phyloP scores from a whole-genome alignment of 2,113 vertebrate species.

The Catharus fuscescens region DNA sequence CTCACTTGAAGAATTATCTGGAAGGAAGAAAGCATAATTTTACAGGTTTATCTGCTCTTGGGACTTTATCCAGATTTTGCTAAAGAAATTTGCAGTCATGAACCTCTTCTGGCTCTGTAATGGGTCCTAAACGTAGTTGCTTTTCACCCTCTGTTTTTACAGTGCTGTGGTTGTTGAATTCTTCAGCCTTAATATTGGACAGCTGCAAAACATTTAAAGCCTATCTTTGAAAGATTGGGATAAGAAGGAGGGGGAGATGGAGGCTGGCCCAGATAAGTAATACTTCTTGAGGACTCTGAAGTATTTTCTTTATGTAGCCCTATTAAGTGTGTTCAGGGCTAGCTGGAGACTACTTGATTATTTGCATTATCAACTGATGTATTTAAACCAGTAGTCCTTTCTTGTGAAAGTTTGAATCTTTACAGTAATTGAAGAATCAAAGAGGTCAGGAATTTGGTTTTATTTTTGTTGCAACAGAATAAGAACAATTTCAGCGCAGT shows the following conservation, averaged over 20 bases:
- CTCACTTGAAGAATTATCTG: constrained; percentile 38
- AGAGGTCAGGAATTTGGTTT: not conserved
- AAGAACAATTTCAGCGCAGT: not conserved
- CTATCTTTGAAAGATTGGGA: constrained; percentile 35
- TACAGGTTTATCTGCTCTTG: not conserved
- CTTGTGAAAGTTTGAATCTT: not conserved
- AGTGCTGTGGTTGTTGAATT: not conserved
- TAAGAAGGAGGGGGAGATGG: not conserved
- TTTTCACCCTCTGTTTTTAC: not conserved
- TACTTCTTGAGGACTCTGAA: constrained; percentile 1
- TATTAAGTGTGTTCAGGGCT: not conserved
- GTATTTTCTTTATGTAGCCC: not conserved
- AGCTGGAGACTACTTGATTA: not conserved
- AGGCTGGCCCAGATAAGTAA: not conserved
- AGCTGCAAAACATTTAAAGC: constrained; percentile 47
- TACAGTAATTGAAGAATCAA: not conserved
- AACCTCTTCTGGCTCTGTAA: not conserved
- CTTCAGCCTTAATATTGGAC: constrained; percentile 26
- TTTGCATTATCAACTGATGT: not conserved
- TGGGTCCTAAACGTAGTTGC: not conserved
- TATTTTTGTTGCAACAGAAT: not conserved
- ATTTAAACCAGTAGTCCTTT: not conserved
- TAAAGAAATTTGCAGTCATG: not conserved
- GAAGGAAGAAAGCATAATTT: constrained; percentile 8
- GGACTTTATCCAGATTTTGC: not conserved